Evolutionary conservation across 35 echinoderm and acorn worm genomes (phyloP).

Genomic region (Acanthaster planci): DNA sequence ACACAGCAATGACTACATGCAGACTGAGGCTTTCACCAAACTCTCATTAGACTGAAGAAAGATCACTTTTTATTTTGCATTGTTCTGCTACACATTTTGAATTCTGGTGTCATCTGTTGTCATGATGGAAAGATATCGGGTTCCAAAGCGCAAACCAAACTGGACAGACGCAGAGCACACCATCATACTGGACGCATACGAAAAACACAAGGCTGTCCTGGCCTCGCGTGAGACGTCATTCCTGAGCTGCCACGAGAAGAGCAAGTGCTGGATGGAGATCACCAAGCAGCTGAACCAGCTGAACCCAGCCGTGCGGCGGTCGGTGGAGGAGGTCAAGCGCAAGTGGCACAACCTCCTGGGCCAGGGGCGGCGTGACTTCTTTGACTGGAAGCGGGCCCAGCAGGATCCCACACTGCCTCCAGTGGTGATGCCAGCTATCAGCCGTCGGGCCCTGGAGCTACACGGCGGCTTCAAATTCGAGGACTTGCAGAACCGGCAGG

Average conservation of each 20-base stretch:
- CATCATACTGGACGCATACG: background rate
- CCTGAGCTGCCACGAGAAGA: background rate
- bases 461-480: background rate
- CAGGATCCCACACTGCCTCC: background rate
- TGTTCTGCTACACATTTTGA: too few species aligned
- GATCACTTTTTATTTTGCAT: too few species aligned
- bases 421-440: background rate
- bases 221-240: background rate
- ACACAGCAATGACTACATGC: too few species aligned
- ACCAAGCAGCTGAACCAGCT: background rate
- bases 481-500: background rate
- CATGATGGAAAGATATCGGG: background rate
- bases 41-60: too few species aligned
- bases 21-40: too few species aligned
- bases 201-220: background rate
- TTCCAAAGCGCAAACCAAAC: conserved; percentile 16
- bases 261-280: background rate
- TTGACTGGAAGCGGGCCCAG: background rate
- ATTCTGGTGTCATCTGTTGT: too few species aligned
- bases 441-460: background rate
- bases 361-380: background rate
- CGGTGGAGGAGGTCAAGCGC: conserved; percentile 9
- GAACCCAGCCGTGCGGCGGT: background rate
- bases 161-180: background rate
- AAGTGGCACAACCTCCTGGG: conserved; percentile 17